These are phyloP conservation scores for Drosophila lutescens DNA, from an alignment of 2,888 invertebrate species.

Conservation along the genomic window DNA sequence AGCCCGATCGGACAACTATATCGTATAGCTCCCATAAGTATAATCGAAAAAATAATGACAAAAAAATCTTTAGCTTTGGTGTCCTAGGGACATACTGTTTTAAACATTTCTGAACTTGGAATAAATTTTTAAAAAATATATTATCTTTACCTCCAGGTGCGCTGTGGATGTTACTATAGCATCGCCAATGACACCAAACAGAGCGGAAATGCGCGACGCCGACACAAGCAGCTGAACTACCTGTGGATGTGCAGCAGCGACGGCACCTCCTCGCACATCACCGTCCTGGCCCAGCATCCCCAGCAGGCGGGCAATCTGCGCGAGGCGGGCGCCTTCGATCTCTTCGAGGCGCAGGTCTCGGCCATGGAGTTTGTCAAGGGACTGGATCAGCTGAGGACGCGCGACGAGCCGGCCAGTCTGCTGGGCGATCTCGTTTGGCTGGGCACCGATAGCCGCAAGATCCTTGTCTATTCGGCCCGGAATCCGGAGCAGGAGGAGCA, in stretches of 20 bases:
- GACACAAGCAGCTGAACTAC: conserved; percentile 90
- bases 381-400: conserved; percentile 81
- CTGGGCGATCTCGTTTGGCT: conserved; percentile 93
- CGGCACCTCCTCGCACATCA: conserved; percentile 90
- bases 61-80: too few species aligned
- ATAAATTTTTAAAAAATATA: too few species aligned
- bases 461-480: conserved; percentile 92
- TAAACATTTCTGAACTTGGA: too few species aligned
- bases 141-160: conserved; percentile 86
- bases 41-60: too few species aligned
- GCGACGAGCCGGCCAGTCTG: conserved; percentile 78
- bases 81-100: too few species aligned
- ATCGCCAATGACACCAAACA: conserved; percentile 86
- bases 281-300: conserved; percentile 90
- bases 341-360: conserved; percentile 92
- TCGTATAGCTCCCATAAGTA: too few species aligned
- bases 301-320: conserved; percentile 90
- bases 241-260: conserved; percentile 96
- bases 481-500: conserved; percentile 94
- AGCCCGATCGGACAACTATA: too few species aligned
- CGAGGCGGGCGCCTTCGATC: conserved; percentile 90
- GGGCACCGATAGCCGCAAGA: conserved; percentile 93
- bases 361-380: conserved; percentile 94
- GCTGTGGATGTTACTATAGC: conserved; percentile 95
- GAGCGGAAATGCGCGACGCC: conserved; percentile 86